Evolutionary conservation across 2,113 vertebrate species (phyloP).

Genomic region (Turnix velox): DNA sequence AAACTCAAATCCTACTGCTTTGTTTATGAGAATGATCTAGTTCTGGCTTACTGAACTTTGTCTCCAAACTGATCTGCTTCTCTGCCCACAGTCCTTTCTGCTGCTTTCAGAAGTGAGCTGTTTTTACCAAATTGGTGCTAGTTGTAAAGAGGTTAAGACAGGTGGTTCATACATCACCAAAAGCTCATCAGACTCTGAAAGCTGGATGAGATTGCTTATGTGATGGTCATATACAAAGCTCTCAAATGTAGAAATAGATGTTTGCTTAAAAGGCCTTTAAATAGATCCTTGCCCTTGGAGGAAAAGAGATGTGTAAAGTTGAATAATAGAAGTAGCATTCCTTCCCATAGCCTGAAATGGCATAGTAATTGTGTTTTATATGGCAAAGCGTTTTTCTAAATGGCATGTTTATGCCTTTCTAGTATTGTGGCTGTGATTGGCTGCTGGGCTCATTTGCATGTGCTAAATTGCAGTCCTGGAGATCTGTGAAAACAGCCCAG

Average conservation of each 20-base stretch:
- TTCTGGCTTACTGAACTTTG: background rate
- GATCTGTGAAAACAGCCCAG: slow-evolving; percentile 39
- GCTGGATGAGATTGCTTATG: background rate
- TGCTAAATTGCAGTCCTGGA: slow-evolving; percentile 33
- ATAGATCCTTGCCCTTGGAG: background rate
- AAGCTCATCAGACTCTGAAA: background rate
- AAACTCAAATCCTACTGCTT: background rate
- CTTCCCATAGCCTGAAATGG: slow-evolving; percentile 5
- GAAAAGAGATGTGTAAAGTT: background rate
- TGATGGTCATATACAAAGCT: background rate
- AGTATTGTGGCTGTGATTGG: slow-evolving; percentile 30
- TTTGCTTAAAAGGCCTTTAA: slow-evolving; percentile 26
- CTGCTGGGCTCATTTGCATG: slow-evolving; percentile 35
- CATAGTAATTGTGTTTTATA: slow-evolving; percentile 15
- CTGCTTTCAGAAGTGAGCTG: background rate
- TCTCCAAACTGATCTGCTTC: background rate
- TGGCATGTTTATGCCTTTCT: background rate
- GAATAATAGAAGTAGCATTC: slow-evolving; percentile 20
- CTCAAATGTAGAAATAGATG: background rate
- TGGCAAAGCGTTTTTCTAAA: slow-evolving; percentile 15
- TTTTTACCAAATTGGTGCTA: background rate
- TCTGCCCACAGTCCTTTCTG: background rate
- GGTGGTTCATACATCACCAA: background rate
- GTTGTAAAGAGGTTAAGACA: background rate
- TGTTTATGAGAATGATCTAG: background rate